phyloP scores from a whole-genome alignment of 2,797 vertebrate species.

The Neosalanx taihuensis region DNA sequence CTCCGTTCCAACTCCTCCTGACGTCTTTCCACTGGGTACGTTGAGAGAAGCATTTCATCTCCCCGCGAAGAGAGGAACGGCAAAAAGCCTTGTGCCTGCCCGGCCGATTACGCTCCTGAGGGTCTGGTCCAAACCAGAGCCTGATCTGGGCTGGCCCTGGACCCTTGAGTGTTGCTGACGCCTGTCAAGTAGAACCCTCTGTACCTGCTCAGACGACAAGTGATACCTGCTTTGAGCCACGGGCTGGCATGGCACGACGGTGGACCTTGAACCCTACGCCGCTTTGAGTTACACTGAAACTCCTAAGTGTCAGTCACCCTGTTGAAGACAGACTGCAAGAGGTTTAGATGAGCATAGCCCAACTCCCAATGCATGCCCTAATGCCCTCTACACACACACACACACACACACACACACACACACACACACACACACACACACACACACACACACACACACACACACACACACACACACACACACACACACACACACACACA shows the following conservation, averaged over 20 bases:
- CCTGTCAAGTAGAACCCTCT: constrained; percentile 43
- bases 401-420: not conserved
- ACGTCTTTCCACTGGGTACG: constrained; percentile 81
- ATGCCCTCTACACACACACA: constrained; percentile 6
- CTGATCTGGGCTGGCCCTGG: constrained; percentile 1
- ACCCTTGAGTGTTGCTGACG: constrained; percentile 45
- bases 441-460: not conserved
- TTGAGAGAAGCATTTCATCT: constrained; percentile 86
- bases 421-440: not conserved
- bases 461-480: not conserved
- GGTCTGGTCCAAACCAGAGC: constrained; percentile 32
- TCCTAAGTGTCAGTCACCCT: not conserved
- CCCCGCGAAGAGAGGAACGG: constrained; percentile 74
- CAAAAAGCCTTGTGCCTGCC: constrained; percentile 62
- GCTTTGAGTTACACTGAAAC: constrained; percentile 2
- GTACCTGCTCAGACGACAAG: constrained; percentile 22
- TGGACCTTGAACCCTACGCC: constrained; percentile 2
- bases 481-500: constrained; percentile 12
- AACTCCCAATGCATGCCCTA: constrained; percentile 18
- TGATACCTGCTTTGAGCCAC: constrained; percentile 9
- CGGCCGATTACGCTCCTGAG: constrained; percentile 68
- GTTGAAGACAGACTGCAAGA: not conserved
- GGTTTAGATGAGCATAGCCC: constrained; percentile 20
- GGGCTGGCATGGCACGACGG: constrained; percentile 8
- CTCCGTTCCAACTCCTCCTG: constrained; percentile 85